Evolutionary conservation across 2,113 vertebrate species (phyloP).

Genomic region (Oncorhynchus mykiss): DNA sequence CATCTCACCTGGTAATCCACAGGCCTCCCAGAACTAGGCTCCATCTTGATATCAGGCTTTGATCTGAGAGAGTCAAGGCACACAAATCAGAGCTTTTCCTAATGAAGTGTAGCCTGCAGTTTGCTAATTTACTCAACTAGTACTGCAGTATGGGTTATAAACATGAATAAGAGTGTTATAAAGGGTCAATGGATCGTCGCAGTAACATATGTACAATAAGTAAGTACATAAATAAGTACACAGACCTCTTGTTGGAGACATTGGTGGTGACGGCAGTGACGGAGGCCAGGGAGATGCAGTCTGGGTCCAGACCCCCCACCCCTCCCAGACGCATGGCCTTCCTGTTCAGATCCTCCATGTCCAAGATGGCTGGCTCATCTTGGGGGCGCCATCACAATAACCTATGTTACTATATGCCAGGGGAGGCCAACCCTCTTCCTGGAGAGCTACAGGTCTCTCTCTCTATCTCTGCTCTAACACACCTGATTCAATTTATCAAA

Average conservation of each 20-base stretch:
- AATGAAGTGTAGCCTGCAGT: too few relatives aligned
- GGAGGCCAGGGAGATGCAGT: constrained; percentile 90
- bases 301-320: constrained; percentile 77
- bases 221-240: background rate
- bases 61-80: constrained; percentile 72
- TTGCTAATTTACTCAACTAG: too few relatives aligned
- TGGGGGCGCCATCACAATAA: constrained; percentile 1
- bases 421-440: too few relatives aligned
- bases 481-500: too few relatives aligned
- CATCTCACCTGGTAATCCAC: constrained; percentile 91
- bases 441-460: too few relatives aligned
- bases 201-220: too few relatives aligned
- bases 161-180: too few relatives aligned
- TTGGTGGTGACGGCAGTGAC: constrained; percentile 96
- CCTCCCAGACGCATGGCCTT: constrained; percentile 77
- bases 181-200: too few relatives aligned
- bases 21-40: constrained; percentile 87
- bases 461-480: too few relatives aligned
- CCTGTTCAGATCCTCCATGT: constrained; percentile 87
- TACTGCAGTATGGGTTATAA: too few relatives aligned
- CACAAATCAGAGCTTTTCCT: too few relatives aligned
- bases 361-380: constrained; percentile 91
- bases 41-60: constrained; percentile 98
- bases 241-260: constrained; percentile 95
- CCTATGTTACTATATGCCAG: too few relatives aligned